These are phyloP conservation scores for Coremacera marginata DNA, from an alignment of 2,888 invertebrate genomes.

Conservation along the genomic window DNA sequence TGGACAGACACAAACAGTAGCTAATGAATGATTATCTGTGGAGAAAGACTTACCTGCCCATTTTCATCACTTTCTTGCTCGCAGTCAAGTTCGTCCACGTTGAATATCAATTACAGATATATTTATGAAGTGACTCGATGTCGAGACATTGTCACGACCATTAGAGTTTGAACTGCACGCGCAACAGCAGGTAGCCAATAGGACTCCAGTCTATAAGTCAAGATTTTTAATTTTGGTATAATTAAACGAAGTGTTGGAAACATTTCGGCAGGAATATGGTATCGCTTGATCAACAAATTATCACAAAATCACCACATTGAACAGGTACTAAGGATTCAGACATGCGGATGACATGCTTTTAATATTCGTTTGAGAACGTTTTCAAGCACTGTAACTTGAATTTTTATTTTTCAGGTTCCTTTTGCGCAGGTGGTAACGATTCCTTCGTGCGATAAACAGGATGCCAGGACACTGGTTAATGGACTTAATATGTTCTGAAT, in stretches of 20 bases:
- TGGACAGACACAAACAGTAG: conserved; percentile 5
- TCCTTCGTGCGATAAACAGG: not conserved
- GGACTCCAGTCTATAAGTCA: not conserved
- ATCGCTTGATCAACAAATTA: not conserved
- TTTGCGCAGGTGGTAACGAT: not conserved
- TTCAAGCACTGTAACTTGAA: not conserved
- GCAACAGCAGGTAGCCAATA: conserved; percentile 7
- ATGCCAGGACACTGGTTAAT: not conserved
- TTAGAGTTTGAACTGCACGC: not conserved
- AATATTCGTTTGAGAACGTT: not conserved
- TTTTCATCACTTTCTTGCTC: conserved; percentile 16
- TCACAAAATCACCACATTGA: not conserved
- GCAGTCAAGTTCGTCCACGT: not conserved
- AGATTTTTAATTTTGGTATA: conserved; percentile 11
- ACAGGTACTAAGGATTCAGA: not conserved
- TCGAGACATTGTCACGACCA: not conserved
- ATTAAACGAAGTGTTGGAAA: not conserved
- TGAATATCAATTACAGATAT: not conserved
- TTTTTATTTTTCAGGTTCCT: not conserved
- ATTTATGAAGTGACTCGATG: not conserved
- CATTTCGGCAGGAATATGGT: no score
- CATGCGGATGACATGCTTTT: not conserved
- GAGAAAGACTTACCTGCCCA: conserved; percentile 19
- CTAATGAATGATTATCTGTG: conserved; percentile 19
- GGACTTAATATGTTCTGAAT: conserved; percentile 5